Conservation (phyloP, 2,797 vertebrate genomes). For the Natrix natrix region DNA sequence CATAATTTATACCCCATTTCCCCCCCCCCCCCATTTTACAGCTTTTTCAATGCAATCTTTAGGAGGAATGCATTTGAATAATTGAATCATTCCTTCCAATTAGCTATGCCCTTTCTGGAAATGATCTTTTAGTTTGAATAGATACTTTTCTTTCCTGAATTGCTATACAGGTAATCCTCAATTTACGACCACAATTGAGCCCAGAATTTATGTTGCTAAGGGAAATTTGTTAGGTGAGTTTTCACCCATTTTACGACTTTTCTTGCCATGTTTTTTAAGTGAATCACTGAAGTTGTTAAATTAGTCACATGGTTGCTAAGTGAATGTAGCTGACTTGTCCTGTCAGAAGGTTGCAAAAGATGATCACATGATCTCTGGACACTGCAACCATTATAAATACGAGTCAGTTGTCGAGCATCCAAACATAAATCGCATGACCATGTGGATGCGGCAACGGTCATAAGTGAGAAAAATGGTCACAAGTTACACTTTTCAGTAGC, state of each 20-base stretch:
- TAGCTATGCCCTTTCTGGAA: background rate
- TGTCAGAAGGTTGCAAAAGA: too few species aligned
- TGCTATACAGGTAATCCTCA: background rate
- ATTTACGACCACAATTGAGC: background rate
- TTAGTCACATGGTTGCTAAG: too few species aligned
- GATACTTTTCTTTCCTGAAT: background rate
- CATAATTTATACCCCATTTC: background rate
- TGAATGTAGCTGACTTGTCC: too few species aligned
- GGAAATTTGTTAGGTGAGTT: background rate
- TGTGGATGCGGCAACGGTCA: too few species aligned
- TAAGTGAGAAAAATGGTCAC: too few species aligned
- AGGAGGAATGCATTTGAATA: background rate
- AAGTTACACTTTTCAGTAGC: too few species aligned
- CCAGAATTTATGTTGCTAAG: background rate
- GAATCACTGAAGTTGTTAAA: background rate
- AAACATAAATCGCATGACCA: too few species aligned
- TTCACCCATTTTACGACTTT: background rate
- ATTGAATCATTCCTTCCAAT: conserved; percentile 9
- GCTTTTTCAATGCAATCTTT: conserved; percentile 5
- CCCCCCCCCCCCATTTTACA: background rate
- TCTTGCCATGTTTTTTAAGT: background rate
- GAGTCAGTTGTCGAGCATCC: too few species aligned
- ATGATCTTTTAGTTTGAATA: background rate
- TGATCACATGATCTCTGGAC: too few species aligned
- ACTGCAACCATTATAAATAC: too few species aligned